These are phyloP conservation scores for Crocodylus rhombifer DNA, from an alignment of 2,797 vertebrate genomes.

Conservation along the genomic window DNA sequence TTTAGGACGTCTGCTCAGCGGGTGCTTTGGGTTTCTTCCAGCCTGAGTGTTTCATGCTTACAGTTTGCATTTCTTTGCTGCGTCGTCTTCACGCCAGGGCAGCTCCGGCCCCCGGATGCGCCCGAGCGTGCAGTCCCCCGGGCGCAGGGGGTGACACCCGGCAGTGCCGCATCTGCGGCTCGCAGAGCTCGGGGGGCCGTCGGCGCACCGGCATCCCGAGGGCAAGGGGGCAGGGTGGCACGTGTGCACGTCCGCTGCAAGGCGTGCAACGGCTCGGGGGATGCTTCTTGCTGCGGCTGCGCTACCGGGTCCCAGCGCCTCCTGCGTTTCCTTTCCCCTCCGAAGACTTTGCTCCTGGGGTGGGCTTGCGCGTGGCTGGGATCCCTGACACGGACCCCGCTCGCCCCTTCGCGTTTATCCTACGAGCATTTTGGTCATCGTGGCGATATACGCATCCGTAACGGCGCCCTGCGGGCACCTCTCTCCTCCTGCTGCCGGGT, in stretches of 20 bases:
- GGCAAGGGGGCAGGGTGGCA: not conserved
- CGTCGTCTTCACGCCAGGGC: not conserved
- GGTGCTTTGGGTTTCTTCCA: not conserved
- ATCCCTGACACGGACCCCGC: not conserved
- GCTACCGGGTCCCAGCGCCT: not conserved
- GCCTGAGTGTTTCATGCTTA: rapidly evolving
- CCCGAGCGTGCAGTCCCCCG: not conserved
- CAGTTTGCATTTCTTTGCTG: not conserved
- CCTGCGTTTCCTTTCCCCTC: not conserved
- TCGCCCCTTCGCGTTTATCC: not conserved
- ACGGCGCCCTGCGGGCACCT: not conserved
- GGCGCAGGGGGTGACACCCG: not conserved
- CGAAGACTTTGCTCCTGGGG: rapidly evolving
- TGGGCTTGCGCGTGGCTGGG: rapidly evolving
- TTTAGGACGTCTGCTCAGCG: no score
- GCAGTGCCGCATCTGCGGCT: no score
- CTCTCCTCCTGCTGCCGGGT: not conserved
- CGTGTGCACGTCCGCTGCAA: rapidly evolving
- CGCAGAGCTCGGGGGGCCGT: no score
- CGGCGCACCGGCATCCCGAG: no score
- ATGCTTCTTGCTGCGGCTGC: not conserved
- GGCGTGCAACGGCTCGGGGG: not conserved
- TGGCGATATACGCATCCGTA: slow-evolving; percentile 27
- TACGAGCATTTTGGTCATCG: not conserved
- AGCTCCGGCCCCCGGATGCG: not conserved